A percentile compares a stretch with the other conserved stretches of the same genome.
phyloP scores from a whole-genome alignment of 2,797 vertebrate species.

The Pteronotus mesoamericanus region DNA sequence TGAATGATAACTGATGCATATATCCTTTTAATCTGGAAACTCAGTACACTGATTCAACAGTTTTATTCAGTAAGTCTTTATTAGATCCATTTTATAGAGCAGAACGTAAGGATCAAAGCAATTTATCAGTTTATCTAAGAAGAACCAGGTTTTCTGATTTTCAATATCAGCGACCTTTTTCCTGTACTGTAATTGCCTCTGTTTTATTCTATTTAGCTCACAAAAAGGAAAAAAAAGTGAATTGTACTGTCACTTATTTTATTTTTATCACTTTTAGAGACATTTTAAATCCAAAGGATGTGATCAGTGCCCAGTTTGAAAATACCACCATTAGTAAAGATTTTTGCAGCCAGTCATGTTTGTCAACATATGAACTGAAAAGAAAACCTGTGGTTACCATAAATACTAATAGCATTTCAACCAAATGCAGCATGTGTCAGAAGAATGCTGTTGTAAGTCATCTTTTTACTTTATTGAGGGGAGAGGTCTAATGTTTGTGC shows the following conservation, averaged over 20 bases:
- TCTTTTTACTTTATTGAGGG: not conserved
- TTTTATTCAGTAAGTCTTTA: not conserved
- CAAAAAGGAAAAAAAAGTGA: not conserved
- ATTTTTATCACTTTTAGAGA: constrained; percentile 81
- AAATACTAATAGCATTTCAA: constrained; percentile 86
- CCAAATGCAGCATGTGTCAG: constrained; percentile 93
- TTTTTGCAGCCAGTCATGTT: constrained; percentile 94
- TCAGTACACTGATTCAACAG: not conserved
- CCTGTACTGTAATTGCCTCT: not conserved
- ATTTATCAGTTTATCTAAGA: not conserved
- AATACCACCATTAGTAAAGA: constrained; percentile 87
- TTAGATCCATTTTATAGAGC: not conserved
- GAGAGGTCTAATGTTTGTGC: not conserved
- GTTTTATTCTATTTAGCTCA: constrained; percentile 33
- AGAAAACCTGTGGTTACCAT: constrained; percentile 85
- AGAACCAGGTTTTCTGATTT: not conserved
- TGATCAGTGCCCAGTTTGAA: constrained; percentile 93
- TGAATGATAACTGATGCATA: not conserved
- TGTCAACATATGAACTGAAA: constrained; percentile 88
- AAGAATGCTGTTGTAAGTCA: constrained; percentile 89
- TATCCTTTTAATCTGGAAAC: constrained; percentile 1
- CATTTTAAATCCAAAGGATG: constrained; percentile 91
- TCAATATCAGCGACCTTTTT: constrained; percentile 3
- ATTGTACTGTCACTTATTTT: constrained; percentile 43
- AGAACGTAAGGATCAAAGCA: not conserved